phyloP scores from a whole-genome alignment of 2,113 vertebrate species.

The Dasyurus viverrinus region DNA sequence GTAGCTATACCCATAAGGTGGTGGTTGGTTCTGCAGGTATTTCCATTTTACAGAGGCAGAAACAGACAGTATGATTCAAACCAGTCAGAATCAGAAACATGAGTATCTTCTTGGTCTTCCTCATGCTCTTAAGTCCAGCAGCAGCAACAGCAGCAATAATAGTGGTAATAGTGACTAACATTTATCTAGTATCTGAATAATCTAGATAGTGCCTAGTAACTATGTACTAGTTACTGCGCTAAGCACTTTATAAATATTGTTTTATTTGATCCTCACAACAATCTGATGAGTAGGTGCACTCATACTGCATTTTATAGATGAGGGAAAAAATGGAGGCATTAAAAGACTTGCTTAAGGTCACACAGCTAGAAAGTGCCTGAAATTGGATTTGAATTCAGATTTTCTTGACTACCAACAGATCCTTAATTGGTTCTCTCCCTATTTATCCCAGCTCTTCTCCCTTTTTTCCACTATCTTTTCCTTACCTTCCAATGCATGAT shows the following conservation, averaged over 20 bases:
- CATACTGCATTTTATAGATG: background rate
- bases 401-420: background rate
- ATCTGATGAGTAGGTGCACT: background rate
- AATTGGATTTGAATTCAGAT: background rate
- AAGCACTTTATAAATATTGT: background rate
- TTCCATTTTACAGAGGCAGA: background rate
- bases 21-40: background rate
- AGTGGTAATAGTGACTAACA: no score
- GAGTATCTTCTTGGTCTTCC: background rate
- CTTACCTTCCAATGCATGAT: background rate
- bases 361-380: background rate
- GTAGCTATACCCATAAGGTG: background rate
- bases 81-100: background rate
- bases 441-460: slow-evolving; percentile 9
- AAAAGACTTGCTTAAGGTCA: background rate
- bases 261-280: background rate
- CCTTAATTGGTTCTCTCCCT: background rate
- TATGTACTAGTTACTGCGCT: background rate
- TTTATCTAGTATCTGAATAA: background rate
- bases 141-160: no score
- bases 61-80: background rate
- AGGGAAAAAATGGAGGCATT: background rate
- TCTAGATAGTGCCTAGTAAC: background rate
- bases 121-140: background rate
- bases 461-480: background rate